Conservation (phyloP, 2,888 invertebrate species). For the Philaethria dido region DNA sequence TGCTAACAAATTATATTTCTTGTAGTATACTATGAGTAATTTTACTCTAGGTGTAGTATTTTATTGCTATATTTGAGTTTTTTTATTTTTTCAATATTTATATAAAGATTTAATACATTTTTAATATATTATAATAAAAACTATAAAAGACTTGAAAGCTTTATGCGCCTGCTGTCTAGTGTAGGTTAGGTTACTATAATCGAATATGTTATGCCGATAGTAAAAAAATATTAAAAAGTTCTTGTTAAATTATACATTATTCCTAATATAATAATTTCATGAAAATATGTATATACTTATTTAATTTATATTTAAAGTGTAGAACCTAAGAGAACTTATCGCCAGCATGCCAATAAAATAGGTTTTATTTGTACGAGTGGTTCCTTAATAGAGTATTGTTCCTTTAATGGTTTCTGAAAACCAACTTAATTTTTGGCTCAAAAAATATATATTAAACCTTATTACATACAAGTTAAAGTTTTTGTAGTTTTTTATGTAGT, state of each 20-base stretch:
- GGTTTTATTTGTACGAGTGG: constrained; percentile 24
- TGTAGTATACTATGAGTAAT: not conserved
- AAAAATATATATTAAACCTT: constrained; percentile 21
- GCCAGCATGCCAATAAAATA: constrained; percentile 22
- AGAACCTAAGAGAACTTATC: constrained; percentile 13
- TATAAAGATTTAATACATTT: too few relatives aligned
- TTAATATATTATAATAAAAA: too few relatives aligned
- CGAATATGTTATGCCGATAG: too few relatives aligned
- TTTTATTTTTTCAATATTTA: too few relatives aligned
- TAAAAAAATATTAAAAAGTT: too few relatives aligned
- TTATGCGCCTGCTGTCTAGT: too few relatives aligned
- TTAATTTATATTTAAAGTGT: constrained; percentile 3
- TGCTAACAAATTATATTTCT: not conserved
- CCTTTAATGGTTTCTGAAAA: constrained; percentile 20
- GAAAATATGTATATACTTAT: not conserved
- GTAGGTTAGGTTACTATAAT: too few relatives aligned
- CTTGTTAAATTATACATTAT: not conserved
- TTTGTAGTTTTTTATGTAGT: constrained; percentile 6
- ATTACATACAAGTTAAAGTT: not conserved
- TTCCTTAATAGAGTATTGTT: constrained; percentile 32
- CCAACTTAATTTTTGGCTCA: constrained; percentile 4
- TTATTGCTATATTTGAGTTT: too few relatives aligned
- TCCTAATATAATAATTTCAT: not conserved
- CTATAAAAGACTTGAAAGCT: too few relatives aligned
- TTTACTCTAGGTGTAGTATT: not conserved